Percentiles rank a stretch among this genome's conserved stretches.
phyloP scores from a whole-genome alignment of 2,797 vertebrate species.

The Phataginus tricuspis region DNA sequence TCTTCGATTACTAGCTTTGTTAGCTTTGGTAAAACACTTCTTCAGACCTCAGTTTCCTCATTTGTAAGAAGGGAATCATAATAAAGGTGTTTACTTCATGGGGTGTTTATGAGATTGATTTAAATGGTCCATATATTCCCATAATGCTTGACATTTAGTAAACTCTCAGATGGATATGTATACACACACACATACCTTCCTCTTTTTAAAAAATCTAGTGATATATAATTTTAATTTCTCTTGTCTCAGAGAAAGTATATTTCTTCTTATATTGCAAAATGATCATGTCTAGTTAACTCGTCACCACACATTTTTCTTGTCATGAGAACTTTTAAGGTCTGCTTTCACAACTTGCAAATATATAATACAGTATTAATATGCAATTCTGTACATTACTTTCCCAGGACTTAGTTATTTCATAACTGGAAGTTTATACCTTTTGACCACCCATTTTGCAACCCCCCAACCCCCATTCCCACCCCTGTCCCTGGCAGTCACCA shows the following conservation, averaged over 20 bases:
- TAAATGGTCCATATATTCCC: background rate
- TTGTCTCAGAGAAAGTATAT: background rate
- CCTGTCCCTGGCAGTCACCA: background rate
- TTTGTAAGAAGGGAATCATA: background rate
- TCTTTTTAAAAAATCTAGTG: background rate
- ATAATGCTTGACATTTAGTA: background rate
- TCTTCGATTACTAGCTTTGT: slow-evolving; percentile 14
- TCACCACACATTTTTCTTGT: background rate
- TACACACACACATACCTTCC: no score
- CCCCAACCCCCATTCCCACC: background rate
- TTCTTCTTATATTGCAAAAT: background rate
- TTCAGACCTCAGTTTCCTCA: slow-evolving; percentile 10
- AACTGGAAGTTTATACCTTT: background rate
- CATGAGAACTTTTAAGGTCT: background rate
- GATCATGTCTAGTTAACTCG: background rate
- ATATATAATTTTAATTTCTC: slow-evolving; percentile 15
- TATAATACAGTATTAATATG: background rate
- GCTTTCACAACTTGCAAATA: background rate
- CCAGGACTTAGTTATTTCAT: background rate
- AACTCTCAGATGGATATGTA: background rate
- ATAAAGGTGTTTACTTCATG: background rate
- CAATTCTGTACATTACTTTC: background rate
- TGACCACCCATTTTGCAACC: background rate
- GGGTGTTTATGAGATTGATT: background rate
- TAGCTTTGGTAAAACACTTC: slow-evolving; percentile 4